Conservation (phyloP, 2,797 vertebrate species). For the Hephaestus fuliginosus region DNA sequence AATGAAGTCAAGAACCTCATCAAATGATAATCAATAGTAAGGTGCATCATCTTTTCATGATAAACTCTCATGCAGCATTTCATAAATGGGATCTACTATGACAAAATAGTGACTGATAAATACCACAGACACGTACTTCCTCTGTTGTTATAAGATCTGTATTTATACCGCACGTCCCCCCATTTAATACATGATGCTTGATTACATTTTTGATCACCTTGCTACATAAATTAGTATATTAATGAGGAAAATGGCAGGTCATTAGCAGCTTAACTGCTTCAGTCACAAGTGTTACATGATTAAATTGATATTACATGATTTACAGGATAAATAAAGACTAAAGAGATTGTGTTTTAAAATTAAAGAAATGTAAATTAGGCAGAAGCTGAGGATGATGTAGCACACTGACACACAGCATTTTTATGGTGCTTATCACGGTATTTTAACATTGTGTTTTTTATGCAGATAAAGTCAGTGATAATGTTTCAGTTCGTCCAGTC, state of each 20-base stretch:
- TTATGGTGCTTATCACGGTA: too few species aligned
- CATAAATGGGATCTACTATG: not conserved
- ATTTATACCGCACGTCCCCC: conserved; percentile 11
- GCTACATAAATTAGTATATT: conserved; percentile 36
- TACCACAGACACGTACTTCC: not conserved
- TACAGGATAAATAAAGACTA: conserved; percentile 21
- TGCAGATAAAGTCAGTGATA: not conserved
- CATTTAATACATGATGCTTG: conserved; percentile 20
- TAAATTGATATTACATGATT: conserved; percentile 25
- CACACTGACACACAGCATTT: not conserved
- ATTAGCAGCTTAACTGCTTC: conserved; percentile 44
- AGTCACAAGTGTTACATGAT: conserved; percentile 21
- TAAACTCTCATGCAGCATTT: not conserved
- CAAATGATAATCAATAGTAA: not conserved
- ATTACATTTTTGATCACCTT: conserved; percentile 52
- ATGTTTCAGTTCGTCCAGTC: not conserved
- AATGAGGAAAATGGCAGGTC: conserved; percentile 47
- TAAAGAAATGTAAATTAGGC: conserved; percentile 11
- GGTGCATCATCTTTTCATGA: not conserved
- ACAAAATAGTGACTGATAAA: conserved; percentile 6
- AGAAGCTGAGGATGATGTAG: not conserved
- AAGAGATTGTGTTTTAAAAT: not conserved
- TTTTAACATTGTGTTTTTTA: not conserved
- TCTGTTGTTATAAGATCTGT: not conserved
- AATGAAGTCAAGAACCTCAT: not conserved